These are phyloP conservation scores for Amorpha juglandis DNA, from an alignment of 2,888 invertebrate species.

Conservation along the genomic window DNA sequence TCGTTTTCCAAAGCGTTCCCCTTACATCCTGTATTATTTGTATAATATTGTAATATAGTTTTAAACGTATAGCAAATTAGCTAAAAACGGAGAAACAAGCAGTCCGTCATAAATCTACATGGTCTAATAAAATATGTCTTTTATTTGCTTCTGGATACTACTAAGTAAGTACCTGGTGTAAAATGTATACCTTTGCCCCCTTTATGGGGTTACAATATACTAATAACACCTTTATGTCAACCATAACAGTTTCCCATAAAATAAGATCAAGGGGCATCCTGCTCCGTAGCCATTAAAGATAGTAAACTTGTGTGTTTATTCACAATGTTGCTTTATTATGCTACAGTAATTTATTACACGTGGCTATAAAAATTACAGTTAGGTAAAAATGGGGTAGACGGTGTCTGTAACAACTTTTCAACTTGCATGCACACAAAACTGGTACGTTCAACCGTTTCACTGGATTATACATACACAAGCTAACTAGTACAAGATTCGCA, in stretches of 20 bases:
- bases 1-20: no score
- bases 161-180: neutral
- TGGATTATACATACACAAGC: no score
- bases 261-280: constrained; percentile 26
- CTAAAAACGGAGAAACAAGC: no score
- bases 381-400: constrained; percentile 9
- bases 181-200: constrained; percentile 1
- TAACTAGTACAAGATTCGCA: no score
- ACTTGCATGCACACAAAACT: neutral
- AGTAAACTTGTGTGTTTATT: constrained; percentile 18
- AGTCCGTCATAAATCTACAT: no score
- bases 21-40: no score
- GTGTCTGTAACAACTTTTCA: neutral
- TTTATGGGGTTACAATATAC: constrained; percentile 19
- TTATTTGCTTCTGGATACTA: no score
- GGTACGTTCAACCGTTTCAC: no score
- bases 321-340: constrained; percentile 34
- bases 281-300: constrained; percentile 12
- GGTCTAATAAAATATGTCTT: no score
- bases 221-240: constrained; percentile 23
- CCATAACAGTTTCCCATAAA: constrained; percentile 25
- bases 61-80: no score
- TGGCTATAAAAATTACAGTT: constrained; percentile 20
- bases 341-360: constrained; percentile 31
- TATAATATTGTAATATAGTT: no score